Base-by-base conservation (phyloP, 1,140 invertebrate species). In the Magallana angulata region DNA sequence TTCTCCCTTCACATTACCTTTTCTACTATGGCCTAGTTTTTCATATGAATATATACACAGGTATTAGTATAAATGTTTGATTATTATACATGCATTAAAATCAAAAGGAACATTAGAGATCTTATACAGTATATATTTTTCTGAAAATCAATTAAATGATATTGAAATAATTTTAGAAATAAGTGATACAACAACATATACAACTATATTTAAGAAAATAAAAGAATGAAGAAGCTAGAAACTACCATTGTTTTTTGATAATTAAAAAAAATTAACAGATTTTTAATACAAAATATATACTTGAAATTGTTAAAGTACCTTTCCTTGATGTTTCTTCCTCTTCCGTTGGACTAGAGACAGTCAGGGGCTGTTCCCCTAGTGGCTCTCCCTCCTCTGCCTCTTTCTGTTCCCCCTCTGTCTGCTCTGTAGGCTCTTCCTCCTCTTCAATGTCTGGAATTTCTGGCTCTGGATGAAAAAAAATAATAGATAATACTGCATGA, bases 381-480 rank as follows among this genome's bases (percentile, higher is more conserved):
- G 90, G 89, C 71, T 91, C 93, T 48, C 48, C 88, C 12, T 82
- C 88, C 57, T 89, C 89, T 84, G 84, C 88, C 30, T 89, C 90
- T 87, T 87, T 60, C 36, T 89, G 87, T 58, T 88, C 85, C 16
- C 68, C 90, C 8, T 86, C 91, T 59, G 90, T 91, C 59, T 87
- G 91, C 57, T 91, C 92, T 57, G 71, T 90, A 71, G 71, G 90
- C 64, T 93, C 92, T 81, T 93, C 93, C 56, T 94, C 93, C 83
- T 90, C 91, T 59, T 93, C 85, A 60, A 94, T 94, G 84, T 94
- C 94, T 80, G 94, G 94, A 59, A 94, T 94, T 88, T 94, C 94
- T 86, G 94, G 93, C 81, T 94, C 94, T 94, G 86, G 11, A 90
- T 87, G 24, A 24, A 24, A 24, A 87, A 60, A 48, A 48, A 48